A percentile compares a stretch with the other conserved stretches of the same genome.
These are phyloP conservation scores for Etheostoma perlongum DNA, from an alignment of 2,797 vertebrate genomes.

Conservation along the genomic window DNA sequence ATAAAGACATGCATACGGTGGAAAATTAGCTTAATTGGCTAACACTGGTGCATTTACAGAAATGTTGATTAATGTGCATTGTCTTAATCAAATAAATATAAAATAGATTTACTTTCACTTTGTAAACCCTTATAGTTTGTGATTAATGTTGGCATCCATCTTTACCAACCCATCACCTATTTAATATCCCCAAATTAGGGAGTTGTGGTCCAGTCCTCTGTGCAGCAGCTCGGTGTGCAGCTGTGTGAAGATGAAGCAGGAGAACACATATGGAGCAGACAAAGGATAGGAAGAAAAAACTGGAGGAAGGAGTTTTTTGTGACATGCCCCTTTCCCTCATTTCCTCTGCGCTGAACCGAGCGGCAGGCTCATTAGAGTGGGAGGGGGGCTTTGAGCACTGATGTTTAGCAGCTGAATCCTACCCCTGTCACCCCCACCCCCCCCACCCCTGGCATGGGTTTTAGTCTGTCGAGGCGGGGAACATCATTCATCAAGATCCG, in stretches of 20 bases:
- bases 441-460: slow-evolving; percentile 48
- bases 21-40: too few relatives aligned
- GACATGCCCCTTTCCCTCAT: slow-evolving; percentile 50
- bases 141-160: too few relatives aligned
- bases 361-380: slow-evolving; percentile 56
- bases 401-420: slow-evolving; percentile 69
- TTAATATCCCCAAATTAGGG: too few relatives aligned
- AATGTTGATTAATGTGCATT: too few relatives aligned
- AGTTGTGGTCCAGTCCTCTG: not conserved
- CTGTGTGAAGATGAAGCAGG: slow-evolving; percentile 29
- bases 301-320: slow-evolving; percentile 36
- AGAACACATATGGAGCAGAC: slow-evolving; percentile 29
- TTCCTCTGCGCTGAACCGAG: slow-evolving; percentile 59
- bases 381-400: slow-evolving; percentile 46
- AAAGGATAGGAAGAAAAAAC: slow-evolving; percentile 41
- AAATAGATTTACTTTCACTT: too few relatives aligned
- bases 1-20: too few relatives aligned
- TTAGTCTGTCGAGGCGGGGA: slow-evolving; percentile 55
- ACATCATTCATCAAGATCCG: slow-evolving; percentile 66
- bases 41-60: too few relatives aligned
- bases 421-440: slow-evolving; percentile 33
- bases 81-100: too few relatives aligned
- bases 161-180: too few relatives aligned
- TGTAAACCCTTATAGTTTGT: too few relatives aligned
- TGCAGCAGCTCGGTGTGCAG: not conserved